These are phyloP conservation scores for Pygoscelis antarcticus DNA, from an alignment of 2,113 vertebrate species.

Conservation along the genomic window DNA sequence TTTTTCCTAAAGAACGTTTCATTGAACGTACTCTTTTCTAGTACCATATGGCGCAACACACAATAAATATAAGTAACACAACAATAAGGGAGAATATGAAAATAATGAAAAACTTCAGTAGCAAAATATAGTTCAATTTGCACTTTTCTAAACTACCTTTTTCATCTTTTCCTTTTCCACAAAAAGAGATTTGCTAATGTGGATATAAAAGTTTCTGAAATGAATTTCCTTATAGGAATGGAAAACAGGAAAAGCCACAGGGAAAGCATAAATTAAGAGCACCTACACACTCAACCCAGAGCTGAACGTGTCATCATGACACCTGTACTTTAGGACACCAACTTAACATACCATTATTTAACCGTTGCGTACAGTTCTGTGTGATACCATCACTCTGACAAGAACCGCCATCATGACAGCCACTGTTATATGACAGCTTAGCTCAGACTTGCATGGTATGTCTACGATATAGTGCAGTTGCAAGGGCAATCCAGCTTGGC, in stretches of 20 bases:
- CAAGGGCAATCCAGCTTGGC: background rate
- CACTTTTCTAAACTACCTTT: background rate
- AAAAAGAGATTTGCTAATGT: background rate
- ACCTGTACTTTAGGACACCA: background rate
- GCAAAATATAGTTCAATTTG: background rate
- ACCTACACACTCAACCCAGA: background rate
- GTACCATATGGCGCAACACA: background rate
- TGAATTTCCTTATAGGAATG: background rate
- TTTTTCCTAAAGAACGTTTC: background rate
- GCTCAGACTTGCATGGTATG: background rate
- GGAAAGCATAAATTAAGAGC: background rate
- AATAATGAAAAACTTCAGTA: background rate
- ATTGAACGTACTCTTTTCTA: background rate
- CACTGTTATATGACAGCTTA: background rate
- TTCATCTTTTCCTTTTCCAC: background rate
- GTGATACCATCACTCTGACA: no score
- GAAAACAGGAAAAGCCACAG: background rate
- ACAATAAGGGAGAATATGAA: background rate
- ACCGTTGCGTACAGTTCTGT: background rate
- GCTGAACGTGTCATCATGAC: background rate
- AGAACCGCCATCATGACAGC: background rate
- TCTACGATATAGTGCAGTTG: background rate
- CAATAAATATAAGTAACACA: background rate
- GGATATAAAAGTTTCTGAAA: background rate
- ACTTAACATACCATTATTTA: background rate